Conservation (phyloP, 2,888 invertebrate genomes). For the Hedya salicella region DNA sequence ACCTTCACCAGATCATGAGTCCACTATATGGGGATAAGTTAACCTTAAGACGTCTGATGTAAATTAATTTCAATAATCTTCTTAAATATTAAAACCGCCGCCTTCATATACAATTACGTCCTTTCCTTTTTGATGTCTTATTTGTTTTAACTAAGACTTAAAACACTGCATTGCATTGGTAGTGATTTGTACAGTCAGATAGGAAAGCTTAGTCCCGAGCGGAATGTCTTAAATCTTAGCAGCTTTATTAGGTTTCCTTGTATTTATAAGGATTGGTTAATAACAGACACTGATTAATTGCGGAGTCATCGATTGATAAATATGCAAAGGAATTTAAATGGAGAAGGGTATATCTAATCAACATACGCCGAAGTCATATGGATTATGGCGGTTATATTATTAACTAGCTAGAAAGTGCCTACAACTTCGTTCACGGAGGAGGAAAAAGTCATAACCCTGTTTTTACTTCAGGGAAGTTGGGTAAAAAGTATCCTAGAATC, state of each 20-base stretch:
- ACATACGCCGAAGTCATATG: not conserved
- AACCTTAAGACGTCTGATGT: no score
- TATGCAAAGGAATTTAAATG: conserved; percentile 9
- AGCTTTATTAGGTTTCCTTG: conserved; percentile 19
- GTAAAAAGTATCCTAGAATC: no score
- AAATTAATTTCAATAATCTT: no score
- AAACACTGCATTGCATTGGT: not conserved
- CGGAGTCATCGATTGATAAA: conserved; percentile 9
- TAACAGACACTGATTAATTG: conserved; percentile 16
- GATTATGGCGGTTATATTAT: not conserved
- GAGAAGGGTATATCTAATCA: not conserved
- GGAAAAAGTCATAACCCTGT: no score
- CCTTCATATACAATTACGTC: not conserved
- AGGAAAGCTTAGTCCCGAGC: conserved; percentile 15
- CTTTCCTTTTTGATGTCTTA: not conserved
- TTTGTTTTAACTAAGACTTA: not conserved
- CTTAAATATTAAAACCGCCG: no score
- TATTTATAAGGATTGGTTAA: conserved; percentile 15
- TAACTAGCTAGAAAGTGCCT: no score
- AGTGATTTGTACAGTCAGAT: conserved; percentile 19
- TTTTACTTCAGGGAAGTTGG: no score
- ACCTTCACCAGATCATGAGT: no score
- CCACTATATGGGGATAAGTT: no score
- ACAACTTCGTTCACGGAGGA: no score
- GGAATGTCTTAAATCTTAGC: conserved; percentile 18